Conservation (phyloP, 2,888 invertebrate genomes). For the Prenolepis imparis region DNA sequence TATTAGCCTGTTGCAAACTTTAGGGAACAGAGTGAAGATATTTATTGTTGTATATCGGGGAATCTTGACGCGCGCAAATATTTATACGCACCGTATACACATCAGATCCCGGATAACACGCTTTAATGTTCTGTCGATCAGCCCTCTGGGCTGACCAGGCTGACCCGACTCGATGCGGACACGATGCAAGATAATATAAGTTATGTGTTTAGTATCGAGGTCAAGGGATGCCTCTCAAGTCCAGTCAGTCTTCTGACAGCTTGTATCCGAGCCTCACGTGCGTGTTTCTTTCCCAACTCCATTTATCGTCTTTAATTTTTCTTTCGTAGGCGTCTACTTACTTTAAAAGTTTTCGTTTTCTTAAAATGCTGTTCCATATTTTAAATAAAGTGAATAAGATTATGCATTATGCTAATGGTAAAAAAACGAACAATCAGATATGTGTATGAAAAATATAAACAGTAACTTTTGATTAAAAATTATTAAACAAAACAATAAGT, state of each 20-base stretch:
- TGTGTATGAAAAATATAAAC: neutral
- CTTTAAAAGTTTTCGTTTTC: neutral
- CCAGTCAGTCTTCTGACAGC: slow-evolving; percentile 83
- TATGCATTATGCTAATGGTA: neutral
- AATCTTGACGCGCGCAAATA: neutral
- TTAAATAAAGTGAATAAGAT: neutral
- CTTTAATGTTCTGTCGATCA: slow-evolving; percentile 27
- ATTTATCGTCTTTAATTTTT: slow-evolving; percentile 16
- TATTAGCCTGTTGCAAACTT: neutral
- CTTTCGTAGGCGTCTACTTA: neutral
- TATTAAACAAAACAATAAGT: neutral
- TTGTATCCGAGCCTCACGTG: slow-evolving; percentile 81
- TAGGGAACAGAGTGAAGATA: neutral
- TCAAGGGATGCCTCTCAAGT: slow-evolving; percentile 86
- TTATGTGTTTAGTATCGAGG: slow-evolving; percentile 84
- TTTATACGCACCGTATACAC: neutral
- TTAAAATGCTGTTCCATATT: neutral
- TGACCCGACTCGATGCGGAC: slow-evolving; percentile 32
- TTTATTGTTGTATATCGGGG: neutral
- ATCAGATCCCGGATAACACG: slow-evolving; percentile 22
- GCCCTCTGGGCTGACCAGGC: slow-evolving; percentile 13
- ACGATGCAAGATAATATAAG: slow-evolving; percentile 81
- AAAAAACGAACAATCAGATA: neutral
- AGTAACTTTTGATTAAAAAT: neutral
- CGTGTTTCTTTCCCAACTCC: slow-evolving; percentile 63